Evolutionary conservation across 1,140 invertebrate species (phyloP), one percentile per base, ranked within the genome.

Genomic region (Pseudachorutes palmiensis): DNA sequence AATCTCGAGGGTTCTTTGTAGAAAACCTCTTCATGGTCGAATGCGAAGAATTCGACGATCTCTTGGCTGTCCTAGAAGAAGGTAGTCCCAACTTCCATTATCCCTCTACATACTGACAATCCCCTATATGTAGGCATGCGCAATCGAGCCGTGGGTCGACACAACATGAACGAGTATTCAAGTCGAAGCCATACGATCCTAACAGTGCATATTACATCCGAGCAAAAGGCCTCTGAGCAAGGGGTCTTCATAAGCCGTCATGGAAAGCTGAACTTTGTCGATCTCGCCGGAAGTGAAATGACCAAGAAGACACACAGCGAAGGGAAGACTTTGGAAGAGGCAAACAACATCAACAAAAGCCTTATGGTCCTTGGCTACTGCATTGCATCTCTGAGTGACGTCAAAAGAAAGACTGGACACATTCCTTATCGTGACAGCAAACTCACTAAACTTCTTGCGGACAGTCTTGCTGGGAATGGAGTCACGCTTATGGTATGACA

Each of bases 111-210:
- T 22, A 59, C 57, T 65, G 24, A 29, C n/a, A 2, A 19, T 9
- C n/a, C 48, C 9, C 30, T 32, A 65, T 68, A 79, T 70, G 12
- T 65, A 90, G 89, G 89, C 19, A 87, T 91, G 84, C 84, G 86
- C 66, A 92, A 94, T 78, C 82, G 91, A 65, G 86, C 90, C 5
- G 85, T 92, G 1, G 91, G 92, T 51, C 80, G 86, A 26, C 96
- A 97, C 78, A 90, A 91, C 69, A 97, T 98, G 94, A 98, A 98
- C 78, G 89, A 94, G 61, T 86, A 94, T 77, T 97, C 93, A 0
- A 95, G 92, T 61, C 84, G 95, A 70, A 97, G 93, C 73, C 95
- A 98, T 80, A 94, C 94, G 0, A 88, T 98, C 63, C 84, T 98
- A 36, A 94, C 92, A 0, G 87, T 96, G 36, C 86, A 88, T 73